Conservation (phyloP, 2,113 vertebrate species). For the Mola mola region DNA sequence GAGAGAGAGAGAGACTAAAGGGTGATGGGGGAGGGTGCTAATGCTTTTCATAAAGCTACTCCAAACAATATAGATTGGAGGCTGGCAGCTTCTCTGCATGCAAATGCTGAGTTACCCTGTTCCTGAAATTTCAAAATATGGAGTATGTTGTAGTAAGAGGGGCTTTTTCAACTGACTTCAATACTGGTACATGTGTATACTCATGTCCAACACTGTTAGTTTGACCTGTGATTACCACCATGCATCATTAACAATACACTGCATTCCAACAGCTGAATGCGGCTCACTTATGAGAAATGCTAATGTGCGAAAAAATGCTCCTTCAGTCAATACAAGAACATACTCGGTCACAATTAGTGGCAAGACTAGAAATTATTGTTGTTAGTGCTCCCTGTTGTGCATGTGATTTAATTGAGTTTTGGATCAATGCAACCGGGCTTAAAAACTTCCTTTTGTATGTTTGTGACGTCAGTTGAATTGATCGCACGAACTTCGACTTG, state of each 20-base stretch:
- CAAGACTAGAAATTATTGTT: conserved; percentile 11
- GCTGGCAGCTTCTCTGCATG: background rate
- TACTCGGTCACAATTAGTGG: too few species aligned
- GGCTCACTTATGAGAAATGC: too few species aligned
- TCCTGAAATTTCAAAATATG: conserved; percentile 1
- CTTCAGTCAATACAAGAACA: too few species aligned
- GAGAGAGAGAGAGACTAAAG: conserved; percentile 34
- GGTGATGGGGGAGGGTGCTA: conserved; percentile 4
- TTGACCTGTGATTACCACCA: too few species aligned
- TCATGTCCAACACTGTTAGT: too few species aligned
- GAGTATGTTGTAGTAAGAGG: conserved; percentile 3
- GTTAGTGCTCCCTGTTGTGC: conserved; percentile 22
- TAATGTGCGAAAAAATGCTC: too few species aligned
- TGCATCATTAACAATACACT: too few species aligned
- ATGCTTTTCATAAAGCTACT: conserved; percentile 39
- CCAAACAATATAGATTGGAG: conserved; percentile 18
- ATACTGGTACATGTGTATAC: too few species aligned
- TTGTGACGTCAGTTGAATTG: conserved; percentile 40
- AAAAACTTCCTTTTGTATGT: conserved; percentile 51
- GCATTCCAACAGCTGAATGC: too few species aligned
- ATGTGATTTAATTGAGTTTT: conserved; percentile 40
- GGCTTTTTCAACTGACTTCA: too few species aligned
- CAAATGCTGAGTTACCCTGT: background rate
- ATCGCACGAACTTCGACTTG: conserved; percentile 26
- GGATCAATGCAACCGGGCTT: conserved; percentile 40